Evolutionary conservation across 2,113 vertebrate genomes (phyloP), one percentile per base, ranked within the genome.

Genomic region (Ammodytes marinus): DNA sequence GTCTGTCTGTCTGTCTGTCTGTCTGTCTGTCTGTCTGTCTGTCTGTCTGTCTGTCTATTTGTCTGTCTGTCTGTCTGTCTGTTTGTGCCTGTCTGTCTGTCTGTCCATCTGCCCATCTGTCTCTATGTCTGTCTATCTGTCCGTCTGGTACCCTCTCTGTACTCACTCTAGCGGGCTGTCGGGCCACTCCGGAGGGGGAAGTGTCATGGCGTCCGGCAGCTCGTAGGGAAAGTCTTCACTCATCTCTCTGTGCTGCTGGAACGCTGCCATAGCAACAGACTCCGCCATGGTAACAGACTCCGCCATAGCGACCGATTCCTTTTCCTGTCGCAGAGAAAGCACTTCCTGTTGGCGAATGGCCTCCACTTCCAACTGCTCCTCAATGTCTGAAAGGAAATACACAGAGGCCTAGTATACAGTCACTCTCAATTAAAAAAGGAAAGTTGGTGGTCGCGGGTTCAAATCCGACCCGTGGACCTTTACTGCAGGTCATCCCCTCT

Each of bases 121-220:
- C n/a, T n/a, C n/a, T n/a, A n/a, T 40, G 53, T 13, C 19, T 27
- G 14, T 0, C 11, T 19, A 10, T 52, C 42, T 60, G 39, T 53
- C 13, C 47, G 37, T 53, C 19, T 40, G n/a, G 37, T 39, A 15
- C 9, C n/a, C 9, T 76, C 42, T 14, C 9, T 73, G 39, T 14
- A 93, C 94, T 93, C 69, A 95, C 93, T 91, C 91, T 5, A 74
- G 61, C 15, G 89, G 74, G n/a, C 85, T 89, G 27, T 93, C 89
- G 0, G 93, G 93, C 94, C 94, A 95, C 80, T 95, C 93, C 10
- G 92, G 92, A 59, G 92, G 91, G 2, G 92, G 91, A 14, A 92
- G 88, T 40, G 52, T 88, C 49, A 86, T 39, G 0, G 80, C 63
- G 64, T 94, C 91, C 0, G 85, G 77, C 53, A 91, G 82, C 15